Percentiles rank a stretch among this genome's conserved stretches.
phyloP scores from a whole-genome alignment of 2,797 vertebrate genomes.

The Fratercula arctica region DNA sequence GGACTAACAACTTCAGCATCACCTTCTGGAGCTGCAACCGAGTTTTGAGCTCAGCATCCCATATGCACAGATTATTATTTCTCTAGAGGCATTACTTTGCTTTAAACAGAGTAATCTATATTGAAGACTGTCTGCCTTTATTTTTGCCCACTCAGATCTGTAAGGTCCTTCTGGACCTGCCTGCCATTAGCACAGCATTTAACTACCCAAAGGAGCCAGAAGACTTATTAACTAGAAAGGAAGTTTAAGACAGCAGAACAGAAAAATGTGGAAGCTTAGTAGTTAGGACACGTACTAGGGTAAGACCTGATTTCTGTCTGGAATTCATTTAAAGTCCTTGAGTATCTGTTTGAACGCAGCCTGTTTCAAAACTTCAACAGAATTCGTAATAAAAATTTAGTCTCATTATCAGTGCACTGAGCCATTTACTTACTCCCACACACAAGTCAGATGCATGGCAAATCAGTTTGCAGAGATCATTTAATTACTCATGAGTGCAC shows the following conservation, averaged over 20 bases:
- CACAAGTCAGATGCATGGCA: background rate
- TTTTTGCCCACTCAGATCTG: background rate
- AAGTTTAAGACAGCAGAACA: background rate
- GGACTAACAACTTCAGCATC: background rate
- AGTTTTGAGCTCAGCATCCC: background rate
- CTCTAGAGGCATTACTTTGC: background rate
- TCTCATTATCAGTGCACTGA: background rate
- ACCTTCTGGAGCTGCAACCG: background rate
- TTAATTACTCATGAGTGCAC: slow-evolving; percentile 24
- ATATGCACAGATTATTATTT: background rate
- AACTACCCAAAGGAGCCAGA: background rate
- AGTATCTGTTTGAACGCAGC: background rate
- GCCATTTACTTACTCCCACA: slow-evolving; percentile 29
- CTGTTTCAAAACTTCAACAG: background rate
- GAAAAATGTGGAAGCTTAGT: background rate
- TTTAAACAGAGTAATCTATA: background rate
- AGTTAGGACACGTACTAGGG: background rate
- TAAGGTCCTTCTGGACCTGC: background rate
- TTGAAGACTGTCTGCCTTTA: background rate
- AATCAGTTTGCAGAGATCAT: slow-evolving; percentile 29
- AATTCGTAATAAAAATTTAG: background rate
- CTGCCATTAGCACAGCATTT: background rate
- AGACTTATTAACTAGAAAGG: background rate
- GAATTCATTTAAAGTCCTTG: slow-evolving; percentile 7
- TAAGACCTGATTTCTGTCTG: background rate